Evolutionary conservation across 2,888 invertebrate genomes (phyloP), one percentile per base, ranked within the genome.

Genomic region (Halictus ligatus): DNA sequence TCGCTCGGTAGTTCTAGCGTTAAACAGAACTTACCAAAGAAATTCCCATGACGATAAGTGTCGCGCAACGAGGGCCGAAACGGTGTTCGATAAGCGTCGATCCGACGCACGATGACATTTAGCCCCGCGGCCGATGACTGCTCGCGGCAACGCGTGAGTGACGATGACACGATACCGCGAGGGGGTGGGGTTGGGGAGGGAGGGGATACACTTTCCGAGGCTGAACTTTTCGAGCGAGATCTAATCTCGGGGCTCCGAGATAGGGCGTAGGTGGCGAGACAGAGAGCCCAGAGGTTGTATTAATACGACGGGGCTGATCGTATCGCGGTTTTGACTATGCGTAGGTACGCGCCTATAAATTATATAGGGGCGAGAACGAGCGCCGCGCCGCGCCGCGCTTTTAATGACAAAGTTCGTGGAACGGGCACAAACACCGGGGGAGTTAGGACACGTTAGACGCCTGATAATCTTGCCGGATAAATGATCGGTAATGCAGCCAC

Each of bases 191-290:
- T 71, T 75, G 64, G 29, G 2, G 35, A 3, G 35, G 35, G 35
- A 35, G 81, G 75, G 78, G 64, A 75, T 67, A 81, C 80, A 90
- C 78, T 89, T 90, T 90, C 83, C 78, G 80, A 72, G 81, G 81
- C 40, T 86, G 85, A 89, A 90, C 89, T 88, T 85, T 90, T 89
- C 89, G 79, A 76, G 69, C 77, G 46, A 81, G 90, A 90, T 89
- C 81, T 84, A 88, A 89, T 90, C 90, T 78, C 76, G 73, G 73
- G 43, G 73, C 74, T 64, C 64, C 46, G 75, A 69, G 72, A 77
- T 75, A 90, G 88, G 86, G 89, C 86, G 90, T 90, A 88, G 89
- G 90, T 86, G 83, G 88, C 80, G 77, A 81, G 84, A 81, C 78
- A 58, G 58, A 80, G 78, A 80, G 67, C 77, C 75, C 75, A 81